A percentile compares a stretch with the other conserved stretches of the same genome.
Evolutionary conservation across 2,888 invertebrate species (phyloP).

Genomic region (Tetramorium bicarinatum): DNA sequence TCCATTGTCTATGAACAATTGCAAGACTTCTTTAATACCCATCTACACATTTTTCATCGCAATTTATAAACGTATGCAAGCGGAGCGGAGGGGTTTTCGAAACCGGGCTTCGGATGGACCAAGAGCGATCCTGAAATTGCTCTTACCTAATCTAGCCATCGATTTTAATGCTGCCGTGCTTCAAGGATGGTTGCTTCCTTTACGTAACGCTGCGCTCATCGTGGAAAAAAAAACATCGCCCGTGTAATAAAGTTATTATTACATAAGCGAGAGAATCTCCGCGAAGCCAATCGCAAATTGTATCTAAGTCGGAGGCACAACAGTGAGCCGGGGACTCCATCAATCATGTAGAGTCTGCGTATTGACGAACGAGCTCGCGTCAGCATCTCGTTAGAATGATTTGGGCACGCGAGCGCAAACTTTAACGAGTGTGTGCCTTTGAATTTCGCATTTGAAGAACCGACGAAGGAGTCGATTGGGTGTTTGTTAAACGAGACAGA

Average conservation of each 20-base stretch:
- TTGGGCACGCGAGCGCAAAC: background rate
- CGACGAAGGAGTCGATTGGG: background rate
- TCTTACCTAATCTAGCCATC: conserved; percentile 70
- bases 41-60: conserved; percentile 2
- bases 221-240: conserved; percentile 52
- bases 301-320: conserved; percentile 54
- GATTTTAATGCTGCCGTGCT: conserved; percentile 71
- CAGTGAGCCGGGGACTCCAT: background rate
- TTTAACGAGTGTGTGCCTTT: background rate
- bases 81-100: conserved; percentile 8
- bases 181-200: conserved; percentile 59
- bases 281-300: conserved; percentile 61
- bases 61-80: conserved; percentile 12
- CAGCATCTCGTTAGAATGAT: conserved; percentile 35
- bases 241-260: conserved; percentile 70
- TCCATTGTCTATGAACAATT: background rate
- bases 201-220: conserved; percentile 64
- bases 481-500: conserved; percentile 59
- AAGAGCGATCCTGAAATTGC: conserved; percentile 51
- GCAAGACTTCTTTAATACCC: background rate
- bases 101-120: conserved; percentile 28
- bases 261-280: conserved; percentile 70
- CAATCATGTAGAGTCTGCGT: conserved; percentile 16
- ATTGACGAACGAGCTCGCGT: conserved; percentile 15
- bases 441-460: background rate